Conservation (phyloP, 1,140 invertebrate species). For the Nasonia vitripennis region DNA sequence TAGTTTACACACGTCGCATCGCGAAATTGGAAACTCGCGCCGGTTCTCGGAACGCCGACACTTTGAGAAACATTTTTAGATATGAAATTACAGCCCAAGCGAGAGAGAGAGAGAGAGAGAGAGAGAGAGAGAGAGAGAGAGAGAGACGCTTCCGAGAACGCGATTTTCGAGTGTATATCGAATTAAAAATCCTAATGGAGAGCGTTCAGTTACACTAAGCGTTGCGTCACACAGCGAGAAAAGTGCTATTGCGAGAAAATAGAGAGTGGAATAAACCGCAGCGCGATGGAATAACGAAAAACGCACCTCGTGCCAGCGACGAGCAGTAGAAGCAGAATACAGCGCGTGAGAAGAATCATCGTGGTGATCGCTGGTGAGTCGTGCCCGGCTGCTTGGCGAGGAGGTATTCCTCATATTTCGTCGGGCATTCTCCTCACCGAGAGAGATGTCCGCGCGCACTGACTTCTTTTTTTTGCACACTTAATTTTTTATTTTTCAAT, state of each 20-base stretch:
- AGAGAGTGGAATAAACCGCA: background rate
- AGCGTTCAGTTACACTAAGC: too few species aligned
- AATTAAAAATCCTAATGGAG: too few species aligned
- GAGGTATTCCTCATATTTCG: conserved; percentile 73
- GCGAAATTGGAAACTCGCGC: background rate
- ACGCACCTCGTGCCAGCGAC: conserved; percentile 69
- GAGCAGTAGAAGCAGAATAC: conserved; percentile 64
- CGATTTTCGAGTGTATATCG: too few species aligned
- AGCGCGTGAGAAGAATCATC: conserved; percentile 60
- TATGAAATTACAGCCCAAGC: background rate
- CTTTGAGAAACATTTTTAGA: background rate
- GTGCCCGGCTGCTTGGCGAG: conserved; percentile 58
- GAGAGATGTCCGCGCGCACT: conserved; percentile 17
- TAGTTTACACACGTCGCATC: too few species aligned
- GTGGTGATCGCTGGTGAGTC: conserved; percentile 66
- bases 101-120: too few species aligned
- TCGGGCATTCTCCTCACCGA: conserved; percentile 49
- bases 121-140: background rate
- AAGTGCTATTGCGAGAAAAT: background rate
- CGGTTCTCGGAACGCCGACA: background rate
- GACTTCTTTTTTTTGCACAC: background rate
- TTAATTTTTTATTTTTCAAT: background rate
- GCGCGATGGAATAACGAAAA: background rate
- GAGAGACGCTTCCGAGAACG: background rate
- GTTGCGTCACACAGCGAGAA: too few species aligned